phyloP scores from a whole-genome alignment of 2,113 vertebrate species.

The Syngnathoides biaculeatus region DNA sequence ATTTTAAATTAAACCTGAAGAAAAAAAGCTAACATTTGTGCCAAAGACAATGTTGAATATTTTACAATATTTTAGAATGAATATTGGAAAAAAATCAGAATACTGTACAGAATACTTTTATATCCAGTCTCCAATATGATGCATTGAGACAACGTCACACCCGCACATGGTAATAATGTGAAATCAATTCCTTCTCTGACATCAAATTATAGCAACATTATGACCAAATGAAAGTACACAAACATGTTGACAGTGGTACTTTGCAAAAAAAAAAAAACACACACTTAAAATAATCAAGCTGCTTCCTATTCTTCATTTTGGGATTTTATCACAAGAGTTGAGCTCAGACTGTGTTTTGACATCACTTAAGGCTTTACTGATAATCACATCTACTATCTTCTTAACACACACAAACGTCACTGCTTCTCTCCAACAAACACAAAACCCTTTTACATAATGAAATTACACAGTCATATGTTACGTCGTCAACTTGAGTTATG shows the following conservation, averaged over 20 bases:
- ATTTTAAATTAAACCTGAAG: too few relatives aligned
- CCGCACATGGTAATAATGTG: neutral
- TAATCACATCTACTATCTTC: conserved; percentile 63
- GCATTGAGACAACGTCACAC: neutral
- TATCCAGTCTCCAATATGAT: neutral
- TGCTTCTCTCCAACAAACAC: conserved; percentile 46
- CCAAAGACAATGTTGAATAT: too few relatives aligned
- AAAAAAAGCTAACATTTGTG: too few relatives aligned
- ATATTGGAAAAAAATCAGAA: too few relatives aligned
- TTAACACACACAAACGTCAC: conserved; percentile 30
- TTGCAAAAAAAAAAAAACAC: conserved; percentile 4
- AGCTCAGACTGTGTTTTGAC: conserved; percentile 35
- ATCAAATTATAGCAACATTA: neutral
- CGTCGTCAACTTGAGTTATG: conserved; percentile 69
- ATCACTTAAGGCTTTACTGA: conserved; percentile 57
- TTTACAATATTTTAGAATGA: too few relatives aligned
- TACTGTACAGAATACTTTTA: too few relatives aligned
- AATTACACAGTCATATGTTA: conserved; percentile 71
- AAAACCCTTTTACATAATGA: conserved; percentile 80
- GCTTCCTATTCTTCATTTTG: conserved; percentile 40
- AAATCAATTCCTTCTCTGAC: neutral
- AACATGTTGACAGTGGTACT: neutral
- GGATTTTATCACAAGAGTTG: conserved; percentile 23
- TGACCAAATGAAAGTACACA: neutral
- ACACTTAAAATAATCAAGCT: conserved; percentile 22